Evolutionary conservation across 2,888 invertebrate species (phyloP).

Genomic region (Hybos culiciformis): DNA sequence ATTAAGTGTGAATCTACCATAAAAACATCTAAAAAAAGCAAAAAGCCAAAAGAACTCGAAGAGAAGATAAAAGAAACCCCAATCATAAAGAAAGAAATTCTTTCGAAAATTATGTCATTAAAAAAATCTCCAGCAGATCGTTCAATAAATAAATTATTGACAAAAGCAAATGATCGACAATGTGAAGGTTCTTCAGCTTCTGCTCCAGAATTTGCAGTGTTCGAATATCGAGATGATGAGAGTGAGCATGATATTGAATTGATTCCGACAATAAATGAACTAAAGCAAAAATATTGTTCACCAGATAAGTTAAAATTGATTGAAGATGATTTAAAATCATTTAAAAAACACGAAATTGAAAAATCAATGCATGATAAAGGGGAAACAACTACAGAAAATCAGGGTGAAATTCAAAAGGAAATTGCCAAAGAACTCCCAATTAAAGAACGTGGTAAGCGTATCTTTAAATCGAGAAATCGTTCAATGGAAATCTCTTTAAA

Average conservation of each 20-base stretch:
- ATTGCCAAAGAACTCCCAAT: constrained; percentile 29
- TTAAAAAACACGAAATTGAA: constrained; percentile 40
- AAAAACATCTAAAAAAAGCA: too few species aligned
- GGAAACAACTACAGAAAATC: constrained; percentile 1
- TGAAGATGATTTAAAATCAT: constrained; percentile 21
- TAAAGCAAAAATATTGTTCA: constrained; percentile 24
- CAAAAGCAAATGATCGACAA: too few species aligned
- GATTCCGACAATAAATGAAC: constrained; percentile 20
- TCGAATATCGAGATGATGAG: constrained; percentile 41
- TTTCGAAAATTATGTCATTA: neutral
- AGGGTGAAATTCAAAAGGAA: constrained; percentile 11
- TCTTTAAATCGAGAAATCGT: constrained; percentile 33
- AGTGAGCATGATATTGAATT: constrained; percentile 52
- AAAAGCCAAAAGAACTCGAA: too few species aligned
- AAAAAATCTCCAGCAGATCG: neutral
- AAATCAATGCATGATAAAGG: neutral
- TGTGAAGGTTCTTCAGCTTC: neutral
- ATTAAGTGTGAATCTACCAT: too few species aligned
- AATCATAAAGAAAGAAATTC: too few species aligned
- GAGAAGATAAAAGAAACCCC: too few species aligned
- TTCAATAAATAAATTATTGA: neutral
- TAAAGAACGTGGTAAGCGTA: constrained; percentile 33
- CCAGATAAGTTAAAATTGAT: constrained; percentile 18
- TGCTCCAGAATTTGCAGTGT: neutral
- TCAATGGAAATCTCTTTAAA: constrained; percentile 13